Conservation (phyloP, 92 coral and sea anemone genomes). For the Palythoa grandiflora region DNA sequence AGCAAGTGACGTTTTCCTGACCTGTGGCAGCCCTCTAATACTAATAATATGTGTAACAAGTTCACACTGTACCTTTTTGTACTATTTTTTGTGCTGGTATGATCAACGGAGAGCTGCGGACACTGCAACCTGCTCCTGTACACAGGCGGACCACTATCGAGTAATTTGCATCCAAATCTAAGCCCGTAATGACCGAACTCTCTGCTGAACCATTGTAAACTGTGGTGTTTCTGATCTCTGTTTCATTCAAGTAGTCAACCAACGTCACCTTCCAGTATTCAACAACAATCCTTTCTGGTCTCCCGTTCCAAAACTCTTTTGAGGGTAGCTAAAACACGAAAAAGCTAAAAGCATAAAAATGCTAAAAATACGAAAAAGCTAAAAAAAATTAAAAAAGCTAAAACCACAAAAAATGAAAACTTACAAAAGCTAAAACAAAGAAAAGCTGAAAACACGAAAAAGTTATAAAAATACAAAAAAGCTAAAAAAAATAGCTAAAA, state of each 20-base stretch:
- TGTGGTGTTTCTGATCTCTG: background rate
- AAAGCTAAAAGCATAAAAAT: no score
- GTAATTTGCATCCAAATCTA: conserved; percentile 26
- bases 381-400: no score
- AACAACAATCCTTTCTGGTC: background rate
- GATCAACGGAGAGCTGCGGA: background rate
- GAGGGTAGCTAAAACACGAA: conserved; percentile 25
- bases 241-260: background rate
- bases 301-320: background rate
- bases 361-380: no score
- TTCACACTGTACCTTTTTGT: background rate
- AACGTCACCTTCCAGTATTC: conserved; percentile 13
- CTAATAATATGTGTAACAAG: background rate
- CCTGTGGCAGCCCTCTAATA: no score
- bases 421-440: no score
- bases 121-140: conserved; percentile 27
- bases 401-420: no score
- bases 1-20: no score
- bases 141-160: conserved; percentile 36
- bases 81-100: background rate
- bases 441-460: no score
- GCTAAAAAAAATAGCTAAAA: no score
- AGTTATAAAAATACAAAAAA: no score
- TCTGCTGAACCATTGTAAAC: background rate
- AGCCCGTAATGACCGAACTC: background rate